phyloP scores from a whole-genome alignment of 2,113 vertebrate genomes.

The Ptilonorhynchus violaceus region DNA sequence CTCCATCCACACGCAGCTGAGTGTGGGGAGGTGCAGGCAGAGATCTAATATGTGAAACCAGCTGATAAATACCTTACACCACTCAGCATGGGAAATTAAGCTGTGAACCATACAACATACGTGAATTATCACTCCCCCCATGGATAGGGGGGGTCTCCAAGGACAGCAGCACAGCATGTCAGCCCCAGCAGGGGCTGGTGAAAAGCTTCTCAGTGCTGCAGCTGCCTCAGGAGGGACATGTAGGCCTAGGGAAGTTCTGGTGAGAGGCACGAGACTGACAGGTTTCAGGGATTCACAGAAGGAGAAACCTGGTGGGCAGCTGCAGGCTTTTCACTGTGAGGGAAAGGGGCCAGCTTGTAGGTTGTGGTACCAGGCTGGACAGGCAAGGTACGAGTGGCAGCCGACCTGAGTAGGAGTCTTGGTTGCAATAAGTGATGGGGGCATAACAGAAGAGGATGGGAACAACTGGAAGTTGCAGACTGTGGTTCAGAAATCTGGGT shows the following conservation, averaged over 20 bases:
- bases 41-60: background rate
- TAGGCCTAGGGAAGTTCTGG: background rate
- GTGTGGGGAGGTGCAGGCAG: conserved; percentile 25
- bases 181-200: background rate
- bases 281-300: background rate
- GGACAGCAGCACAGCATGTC: background rate
- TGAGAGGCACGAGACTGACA: background rate
- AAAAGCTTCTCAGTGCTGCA: background rate
- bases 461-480: background rate
- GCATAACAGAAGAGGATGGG: background rate
- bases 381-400: accelerated
- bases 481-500: background rate
- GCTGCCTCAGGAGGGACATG: accelerated
- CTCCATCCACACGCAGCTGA: background rate
- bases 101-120: background rate
- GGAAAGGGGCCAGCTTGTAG: background rate
- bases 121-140: background rate
- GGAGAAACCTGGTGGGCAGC: background rate
- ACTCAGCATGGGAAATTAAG: background rate
- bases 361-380: background rate
- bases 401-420: background rate
- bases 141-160: accelerated
- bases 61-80: background rate
- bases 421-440: background rate
- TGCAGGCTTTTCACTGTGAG: background rate